Evolutionary conservation across 2,797 vertebrate species (phyloP).

Genomic region (Enteromius afrohamiltoni): DNA sequence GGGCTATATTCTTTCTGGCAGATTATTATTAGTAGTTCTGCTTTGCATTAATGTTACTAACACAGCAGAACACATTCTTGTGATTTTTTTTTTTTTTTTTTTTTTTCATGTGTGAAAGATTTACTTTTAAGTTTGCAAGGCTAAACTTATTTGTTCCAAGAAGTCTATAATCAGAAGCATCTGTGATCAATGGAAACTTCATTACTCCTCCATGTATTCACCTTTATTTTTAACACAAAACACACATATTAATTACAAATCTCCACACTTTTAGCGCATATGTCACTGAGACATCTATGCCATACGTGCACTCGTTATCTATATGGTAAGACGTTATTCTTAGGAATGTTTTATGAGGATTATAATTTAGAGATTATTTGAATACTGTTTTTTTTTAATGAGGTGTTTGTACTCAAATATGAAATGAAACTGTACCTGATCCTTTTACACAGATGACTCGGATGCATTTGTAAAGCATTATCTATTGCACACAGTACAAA

Average conservation of each 20-base stretch:
- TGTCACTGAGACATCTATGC: not conserved
- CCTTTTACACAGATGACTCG: not conserved
- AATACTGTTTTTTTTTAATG: not conserved
- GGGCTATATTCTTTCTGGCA: not conserved
- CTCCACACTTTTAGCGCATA: not conserved
- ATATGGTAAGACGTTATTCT: not conserved
- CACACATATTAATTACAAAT: not conserved
- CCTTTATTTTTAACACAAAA: not conserved
- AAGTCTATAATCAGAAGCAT: constrained; percentile 29
- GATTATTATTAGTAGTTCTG: not conserved
- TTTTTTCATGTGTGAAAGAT: not conserved
- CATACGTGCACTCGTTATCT: not conserved
- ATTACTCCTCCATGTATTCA: not conserved
- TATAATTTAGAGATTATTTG: not conserved
- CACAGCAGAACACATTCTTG: not conserved
- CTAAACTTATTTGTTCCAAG: not conserved
- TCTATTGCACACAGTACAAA: not conserved
- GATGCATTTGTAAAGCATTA: not conserved
- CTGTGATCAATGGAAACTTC: not conserved
- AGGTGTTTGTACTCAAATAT: not conserved
- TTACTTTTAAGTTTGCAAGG: not conserved
- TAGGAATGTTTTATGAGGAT: not conserved
- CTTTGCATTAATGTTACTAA: not conserved
- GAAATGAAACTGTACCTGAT: too few species aligned
- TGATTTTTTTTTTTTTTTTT: not conserved